These are phyloP conservation scores for Semicossyphus pulcher DNA, from an alignment of 2,113 vertebrate genomes.

Conservation along the genomic window DNA sequence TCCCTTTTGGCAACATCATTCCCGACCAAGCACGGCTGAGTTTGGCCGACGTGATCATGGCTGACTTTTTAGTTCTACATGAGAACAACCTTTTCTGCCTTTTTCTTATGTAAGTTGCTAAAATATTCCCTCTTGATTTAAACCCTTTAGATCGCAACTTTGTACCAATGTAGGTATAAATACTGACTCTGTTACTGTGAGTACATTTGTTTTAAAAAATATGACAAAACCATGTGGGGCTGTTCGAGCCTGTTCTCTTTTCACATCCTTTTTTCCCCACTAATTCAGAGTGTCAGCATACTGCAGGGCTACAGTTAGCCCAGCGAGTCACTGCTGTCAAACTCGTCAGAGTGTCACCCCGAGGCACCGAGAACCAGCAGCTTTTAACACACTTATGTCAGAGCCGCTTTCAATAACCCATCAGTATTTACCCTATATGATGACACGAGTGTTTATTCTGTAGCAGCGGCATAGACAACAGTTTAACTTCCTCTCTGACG, in stretches of 20 bases:
- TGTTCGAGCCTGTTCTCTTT: slow-evolving; percentile 9
- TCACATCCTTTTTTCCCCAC: slow-evolving; percentile 11
- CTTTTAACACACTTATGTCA: slow-evolving; percentile 44
- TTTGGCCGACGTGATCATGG: not conserved
- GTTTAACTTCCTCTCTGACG: slow-evolving; percentile 28
- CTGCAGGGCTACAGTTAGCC: slow-evolving; percentile 22
- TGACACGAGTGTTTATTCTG: slow-evolving; percentile 20
- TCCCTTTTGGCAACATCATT: not conserved
- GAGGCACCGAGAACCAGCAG: slow-evolving; percentile 25
- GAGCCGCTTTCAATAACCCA: slow-evolving; percentile 27
- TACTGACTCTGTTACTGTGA: not conserved
- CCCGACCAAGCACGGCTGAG: not conserved
- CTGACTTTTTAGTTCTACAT: no score
- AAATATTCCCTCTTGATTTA: not conserved
- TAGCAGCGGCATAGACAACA: slow-evolving; percentile 13
- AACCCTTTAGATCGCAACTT: not conserved
- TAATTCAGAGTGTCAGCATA: slow-evolving; percentile 54
- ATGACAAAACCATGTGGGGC: slow-evolving; percentile 10
- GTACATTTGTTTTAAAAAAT: slow-evolving; percentile 12
- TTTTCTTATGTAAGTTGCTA: no score
- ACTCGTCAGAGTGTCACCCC: slow-evolving; percentile 29
- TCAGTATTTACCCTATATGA: slow-evolving; percentile 19
- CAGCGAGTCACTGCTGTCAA: slow-evolving; percentile 47
- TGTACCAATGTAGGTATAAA: not conserved
- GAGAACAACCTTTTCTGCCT: no score